Conservation (phyloP, 2,797 vertebrate genomes). For the Tenualosa thibaudeaui region DNA sequence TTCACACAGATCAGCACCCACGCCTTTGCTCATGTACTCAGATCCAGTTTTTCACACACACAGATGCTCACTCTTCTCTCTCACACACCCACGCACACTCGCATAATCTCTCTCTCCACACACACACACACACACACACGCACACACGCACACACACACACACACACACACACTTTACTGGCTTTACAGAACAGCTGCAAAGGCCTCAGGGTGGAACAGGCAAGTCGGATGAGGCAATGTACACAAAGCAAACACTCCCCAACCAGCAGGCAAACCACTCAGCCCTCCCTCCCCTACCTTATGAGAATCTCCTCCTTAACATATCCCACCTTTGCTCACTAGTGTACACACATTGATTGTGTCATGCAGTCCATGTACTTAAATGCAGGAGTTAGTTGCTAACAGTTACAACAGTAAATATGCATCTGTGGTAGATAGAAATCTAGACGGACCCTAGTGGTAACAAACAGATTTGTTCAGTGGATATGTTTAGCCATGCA, state of each 20-base stretch:
- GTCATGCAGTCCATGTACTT: no score
- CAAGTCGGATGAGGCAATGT: background rate
- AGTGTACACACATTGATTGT: background rate
- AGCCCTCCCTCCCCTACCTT: conserved; percentile 24
- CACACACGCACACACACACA: conserved; percentile 21
- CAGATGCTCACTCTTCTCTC: background rate
- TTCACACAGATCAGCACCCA: background rate
- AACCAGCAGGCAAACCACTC: background rate
- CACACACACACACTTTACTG: background rate
- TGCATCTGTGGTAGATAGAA: no score
- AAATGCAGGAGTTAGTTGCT: background rate
- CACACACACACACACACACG: conserved; percentile 26
- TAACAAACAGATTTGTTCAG: no score
- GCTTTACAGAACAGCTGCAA: conserved; percentile 20
- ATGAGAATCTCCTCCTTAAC: conserved; percentile 14
- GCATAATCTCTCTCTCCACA: background rate
- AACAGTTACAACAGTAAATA: no score
- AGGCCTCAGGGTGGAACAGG: conserved; percentile 1
- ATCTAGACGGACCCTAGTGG: no score
- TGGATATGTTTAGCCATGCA: no score
- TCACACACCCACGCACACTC: conserved; percentile 13
- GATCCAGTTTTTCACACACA: conserved; percentile 21
- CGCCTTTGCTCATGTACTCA: background rate
- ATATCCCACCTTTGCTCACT: background rate
- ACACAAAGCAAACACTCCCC: background rate